These are phyloP conservation scores for Enoplosus armatus DNA, from an alignment of 2,797 vertebrate species.

Conservation along the genomic window DNA sequence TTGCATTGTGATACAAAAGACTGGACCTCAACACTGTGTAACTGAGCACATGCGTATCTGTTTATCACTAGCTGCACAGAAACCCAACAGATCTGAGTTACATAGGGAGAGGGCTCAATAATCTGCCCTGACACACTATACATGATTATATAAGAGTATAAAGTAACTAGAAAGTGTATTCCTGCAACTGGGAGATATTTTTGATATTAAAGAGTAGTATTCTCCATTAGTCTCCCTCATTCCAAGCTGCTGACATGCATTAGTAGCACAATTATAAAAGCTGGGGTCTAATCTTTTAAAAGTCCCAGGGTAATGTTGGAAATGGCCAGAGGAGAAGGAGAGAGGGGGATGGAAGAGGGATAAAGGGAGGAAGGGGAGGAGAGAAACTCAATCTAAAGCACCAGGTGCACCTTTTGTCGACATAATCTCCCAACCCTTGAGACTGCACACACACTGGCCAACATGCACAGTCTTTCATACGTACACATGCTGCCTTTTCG, in stretches of 20 bases:
- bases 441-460: slow-evolving; percentile 74
- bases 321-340: slow-evolving; percentile 76
- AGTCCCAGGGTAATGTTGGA: slow-evolving; percentile 81
- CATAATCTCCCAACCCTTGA: slow-evolving; percentile 85
- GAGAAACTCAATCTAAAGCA: slow-evolving; percentile 85
- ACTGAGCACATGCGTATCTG: slow-evolving; percentile 36
- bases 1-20: slow-evolving; percentile 18
- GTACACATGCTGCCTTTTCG: slow-evolving; percentile 70
- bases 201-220: slow-evolving; percentile 44
- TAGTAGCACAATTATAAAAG: slow-evolving; percentile 76
- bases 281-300: slow-evolving; percentile 82
- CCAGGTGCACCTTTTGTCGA: slow-evolving; percentile 87
- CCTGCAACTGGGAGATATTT: slow-evolving; percentile 40
- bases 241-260: slow-evolving; percentile 69
- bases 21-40: slow-evolving; percentile 9
- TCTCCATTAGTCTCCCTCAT: slow-evolving; percentile 64
- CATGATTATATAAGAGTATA: slow-evolving; percentile 40
- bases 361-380: slow-evolving; percentile 76
- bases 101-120: slow-evolving; percentile 41
- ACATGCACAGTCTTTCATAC: slow-evolving; percentile 77
- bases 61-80: slow-evolving; percentile 37
- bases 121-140: slow-evolving; percentile 51
- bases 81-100: slow-evolving; percentile 48
- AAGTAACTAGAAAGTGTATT: slow-evolving; percentile 39
- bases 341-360: slow-evolving; percentile 77